Base-by-base conservation (phyloP, 2,113 vertebrate genomes). In the Aphyosemion australe region DNA sequence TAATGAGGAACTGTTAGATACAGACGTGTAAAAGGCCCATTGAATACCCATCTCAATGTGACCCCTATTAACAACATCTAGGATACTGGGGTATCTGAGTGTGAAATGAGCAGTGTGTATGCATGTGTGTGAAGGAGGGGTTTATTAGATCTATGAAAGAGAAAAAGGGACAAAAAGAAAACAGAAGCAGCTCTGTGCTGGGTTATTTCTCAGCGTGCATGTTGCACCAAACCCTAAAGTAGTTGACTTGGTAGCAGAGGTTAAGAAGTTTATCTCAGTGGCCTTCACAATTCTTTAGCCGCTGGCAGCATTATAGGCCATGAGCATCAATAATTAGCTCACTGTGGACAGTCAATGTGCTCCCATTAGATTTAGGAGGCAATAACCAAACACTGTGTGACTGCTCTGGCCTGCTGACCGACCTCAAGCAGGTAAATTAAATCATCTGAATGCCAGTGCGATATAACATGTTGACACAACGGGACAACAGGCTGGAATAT, bases 301-400 rank as follows among this genome's bases (percentile, higher is more conserved):
- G 74, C n/a, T 77, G 81, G 79, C 85, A 90, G 84, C 74, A 87
- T 88, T 88, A 87, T 84, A 88, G 86, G 80, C 81, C 80, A 86
- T 89, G 89, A 90, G 79, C 83, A 82, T 86, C 82, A 82, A 85
- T 92, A 92, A 92, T 92, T 88, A 90, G 77, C 75, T 78, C 83
- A 72, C 80, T 86, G 72, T 80, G 88, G 88, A 76, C 68, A 80
- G 73, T 87, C 91, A 82, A 82, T 89, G 79, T 60, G 72, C 71
- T 88, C 75, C 65, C 78, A 54, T 69, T 78, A 87, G 88, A 90
- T 91, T 90, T 91, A 90, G 74, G 73, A 80, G 72, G 55, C 61
- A 49, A 79, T 89, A 87, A 90, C 74, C 72, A 72, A 88, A 88
- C 47, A 65, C 47, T 71, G 75, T 66, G 72, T 69, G 78, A 84